phyloP scores from a whole-genome alignment of 2,888 invertebrate species.

The Sphaerophoria taeniata region DNA sequence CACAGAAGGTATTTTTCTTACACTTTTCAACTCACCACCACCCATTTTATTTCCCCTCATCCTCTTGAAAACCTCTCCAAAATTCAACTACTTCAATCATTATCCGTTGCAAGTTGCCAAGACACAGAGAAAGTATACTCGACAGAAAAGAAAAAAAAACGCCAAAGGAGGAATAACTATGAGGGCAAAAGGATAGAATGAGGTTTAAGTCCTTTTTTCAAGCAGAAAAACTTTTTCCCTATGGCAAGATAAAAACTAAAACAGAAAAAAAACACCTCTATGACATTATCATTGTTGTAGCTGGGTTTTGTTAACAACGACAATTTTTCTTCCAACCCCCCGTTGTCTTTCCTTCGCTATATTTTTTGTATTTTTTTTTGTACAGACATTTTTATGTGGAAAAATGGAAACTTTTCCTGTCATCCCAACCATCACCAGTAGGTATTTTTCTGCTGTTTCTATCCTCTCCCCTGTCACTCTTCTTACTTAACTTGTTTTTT shows the following conservation, averaged over 20 bases:
- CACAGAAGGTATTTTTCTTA: slow-evolving; percentile 28
- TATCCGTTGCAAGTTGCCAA: slow-evolving; percentile 53
- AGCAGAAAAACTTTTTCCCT: slow-evolving; percentile 50
- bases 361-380: neutral
- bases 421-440: slow-evolving; percentile 23
- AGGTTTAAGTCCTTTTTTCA: slow-evolving; percentile 58
- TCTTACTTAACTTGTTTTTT: neutral
- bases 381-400: slow-evolving; percentile 51
- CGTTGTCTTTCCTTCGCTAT: slow-evolving; percentile 19
- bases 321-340: slow-evolving; percentile 47
- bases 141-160: slow-evolving; percentile 28
- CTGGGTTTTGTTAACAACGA: slow-evolving; percentile 73
- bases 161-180: slow-evolving; percentile 56
- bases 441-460: neutral
- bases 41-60: neutral
- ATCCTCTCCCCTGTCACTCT: neutral
- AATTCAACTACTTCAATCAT: slow-evolving; percentile 42
- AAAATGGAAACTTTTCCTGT: slow-evolving; percentile 41
- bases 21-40: slow-evolving; percentile 4
- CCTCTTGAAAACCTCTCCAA: neutral
- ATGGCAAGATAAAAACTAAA: slow-evolving; percentile 19
- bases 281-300: slow-evolving; percentile 74
- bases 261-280: slow-evolving; percentile 52
- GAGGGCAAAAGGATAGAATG: slow-evolving; percentile 39
- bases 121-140: slow-evolving; percentile 35